These are phyloP conservation scores for Coreius guichenoti DNA, from an alignment of 2,797 vertebrate genomes.

Conservation along the genomic window DNA sequence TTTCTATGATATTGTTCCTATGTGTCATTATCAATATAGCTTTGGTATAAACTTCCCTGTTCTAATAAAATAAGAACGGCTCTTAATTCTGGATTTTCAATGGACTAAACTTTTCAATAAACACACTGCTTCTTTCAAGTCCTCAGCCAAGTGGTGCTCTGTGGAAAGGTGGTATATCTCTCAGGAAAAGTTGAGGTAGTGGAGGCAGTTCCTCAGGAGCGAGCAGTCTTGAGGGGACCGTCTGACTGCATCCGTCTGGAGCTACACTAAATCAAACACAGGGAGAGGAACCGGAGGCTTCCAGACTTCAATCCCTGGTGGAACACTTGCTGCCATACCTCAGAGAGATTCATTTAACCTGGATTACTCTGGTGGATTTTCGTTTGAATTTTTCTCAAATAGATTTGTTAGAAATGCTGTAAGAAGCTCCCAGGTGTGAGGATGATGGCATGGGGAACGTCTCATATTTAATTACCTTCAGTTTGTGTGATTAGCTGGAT, in stretches of 20 bases:
- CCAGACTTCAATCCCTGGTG: conserved; percentile 60
- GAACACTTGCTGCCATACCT: conserved; percentile 56
- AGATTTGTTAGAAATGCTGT: conserved; percentile 55
- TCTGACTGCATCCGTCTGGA: conserved; percentile 56
- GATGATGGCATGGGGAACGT: conserved; percentile 34
- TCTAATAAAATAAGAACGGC: background rate
- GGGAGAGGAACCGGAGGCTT: conserved; percentile 53
- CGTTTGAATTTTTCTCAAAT: conserved; percentile 57
- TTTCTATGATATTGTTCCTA: background rate
- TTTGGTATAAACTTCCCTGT: background rate
- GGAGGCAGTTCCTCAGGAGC: conserved; percentile 42
- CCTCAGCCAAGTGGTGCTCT: conserved; percentile 4
- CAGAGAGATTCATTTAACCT: conserved; percentile 65
- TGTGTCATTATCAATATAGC: background rate
- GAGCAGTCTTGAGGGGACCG: conserved; percentile 48
- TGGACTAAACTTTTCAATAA: background rate
- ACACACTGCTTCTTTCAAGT: background rate
- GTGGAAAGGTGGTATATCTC: conserved; percentile 43
- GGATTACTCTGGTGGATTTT: conserved; percentile 62
- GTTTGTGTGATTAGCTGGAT: conserved; percentile 51
- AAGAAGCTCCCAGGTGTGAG: conserved; percentile 60
- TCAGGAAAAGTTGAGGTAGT: conserved; percentile 23
- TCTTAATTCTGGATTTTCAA: background rate
- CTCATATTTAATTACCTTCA: conserved; percentile 56
- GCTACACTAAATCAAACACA: conserved; percentile 57